Evolutionary conservation across 2,113 vertebrate species (phyloP).

Genomic region (Gobiocypris rarus): DNA sequence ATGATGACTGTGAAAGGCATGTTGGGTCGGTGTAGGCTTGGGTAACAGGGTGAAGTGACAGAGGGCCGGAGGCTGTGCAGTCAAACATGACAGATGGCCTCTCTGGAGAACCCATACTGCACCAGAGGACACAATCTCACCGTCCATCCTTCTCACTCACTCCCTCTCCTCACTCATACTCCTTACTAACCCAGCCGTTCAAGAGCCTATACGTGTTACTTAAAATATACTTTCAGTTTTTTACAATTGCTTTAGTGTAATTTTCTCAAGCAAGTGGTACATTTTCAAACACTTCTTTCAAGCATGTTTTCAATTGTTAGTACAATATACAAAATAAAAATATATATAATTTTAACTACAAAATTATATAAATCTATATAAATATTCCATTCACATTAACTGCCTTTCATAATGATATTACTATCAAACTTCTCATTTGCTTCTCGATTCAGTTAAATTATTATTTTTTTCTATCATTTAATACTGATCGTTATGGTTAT

Average conservation of each 20-base stretch:
- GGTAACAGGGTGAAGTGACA: slow-evolving; percentile 25
- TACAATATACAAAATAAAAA: no score
- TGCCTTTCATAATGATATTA: not conserved
- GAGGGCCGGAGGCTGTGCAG: slow-evolving; percentile 34
- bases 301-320: no score
- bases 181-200: not conserved
- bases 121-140: not conserved
- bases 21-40: not conserved
- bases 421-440: not conserved
- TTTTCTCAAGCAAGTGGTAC: no score
- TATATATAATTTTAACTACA: no score
- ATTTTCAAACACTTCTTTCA: no score
- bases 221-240: not conserved
- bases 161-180: slow-evolving; percentile 17
- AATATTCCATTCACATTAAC: not conserved
- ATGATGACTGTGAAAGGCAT: slow-evolving; percentile 17
- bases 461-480: no score
- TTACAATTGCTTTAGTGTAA: no score
- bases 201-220: not conserved
- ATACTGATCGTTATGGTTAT: no score
- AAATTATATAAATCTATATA: not conserved
- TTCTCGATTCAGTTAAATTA: no score
- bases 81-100: slow-evolving; percentile 42
- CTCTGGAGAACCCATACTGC: slow-evolving; percentile 22
- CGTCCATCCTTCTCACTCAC: slow-evolving; percentile 1